Evolutionary conservation across 1,140 invertebrate genomes (phyloP), one percentile per base, ranked within the genome.

Genomic region (Archivesica marissinica): DNA sequence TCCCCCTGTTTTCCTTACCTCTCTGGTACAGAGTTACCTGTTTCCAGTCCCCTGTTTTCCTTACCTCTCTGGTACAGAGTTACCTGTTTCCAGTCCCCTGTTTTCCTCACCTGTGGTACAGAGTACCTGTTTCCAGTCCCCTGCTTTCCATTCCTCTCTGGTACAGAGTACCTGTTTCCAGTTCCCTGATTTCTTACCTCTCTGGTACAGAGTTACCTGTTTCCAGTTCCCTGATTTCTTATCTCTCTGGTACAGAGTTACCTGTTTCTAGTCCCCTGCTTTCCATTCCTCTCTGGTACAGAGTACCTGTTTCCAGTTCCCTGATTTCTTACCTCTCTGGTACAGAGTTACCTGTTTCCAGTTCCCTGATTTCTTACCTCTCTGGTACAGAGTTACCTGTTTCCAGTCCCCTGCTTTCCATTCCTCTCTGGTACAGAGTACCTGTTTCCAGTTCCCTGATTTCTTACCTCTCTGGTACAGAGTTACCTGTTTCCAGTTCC

Each of bases 281-380:
- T 54, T 23, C 50, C 72, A 90, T 90, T 94, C 95, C 97, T 90
- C 97, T 95, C 11, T 95, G 95, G 92, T 96, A 97, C 28, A 98
- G 91, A 89, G 97, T 96, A 97, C 96, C 92, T 97, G 97, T 92
- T 97, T 96, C 97, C 97, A 98, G 83, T 97, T 95, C 2, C 97
- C 97, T 2, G 92, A 95, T 89, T 97, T 96, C 95, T 95, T 90
- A 94, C 95, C 97, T 90, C 97, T 95, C 11, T 95, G 95, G 92
- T 96, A 97, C 28, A 98, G 91, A 89, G 97, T 96, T 92, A 97
- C 96, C 92, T 92, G 97, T 28, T n/a, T 96, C 97, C 97, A 98
- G 83, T 97, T 2, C 97, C 97, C 2, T 92, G 95, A 89, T 97
- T 96, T 85, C 95, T 95, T n/a, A 39, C n/a, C 41, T 72, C 23